Evolutionary conservation across 2,888 invertebrate genomes (phyloP).

Genomic region (Troilus luridus): DNA sequence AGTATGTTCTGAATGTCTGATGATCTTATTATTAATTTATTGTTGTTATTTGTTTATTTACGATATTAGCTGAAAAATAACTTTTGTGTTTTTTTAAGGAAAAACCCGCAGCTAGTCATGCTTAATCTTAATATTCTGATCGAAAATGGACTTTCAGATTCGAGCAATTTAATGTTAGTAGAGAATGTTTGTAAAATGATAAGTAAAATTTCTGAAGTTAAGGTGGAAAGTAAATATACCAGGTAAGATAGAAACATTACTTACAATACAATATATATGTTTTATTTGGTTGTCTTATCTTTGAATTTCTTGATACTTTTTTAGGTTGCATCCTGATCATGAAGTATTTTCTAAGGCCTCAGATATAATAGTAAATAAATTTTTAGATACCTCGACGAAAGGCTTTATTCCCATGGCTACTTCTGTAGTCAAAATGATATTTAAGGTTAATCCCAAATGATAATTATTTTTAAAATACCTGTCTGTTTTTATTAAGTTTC

Average conservation of each 20-base stretch:
- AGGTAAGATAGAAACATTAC: conserved; percentile 60
- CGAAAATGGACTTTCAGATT: conserved; percentile 76
- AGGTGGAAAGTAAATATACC: conserved; percentile 66
- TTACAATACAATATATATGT: neutral
- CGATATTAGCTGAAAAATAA: neutral
- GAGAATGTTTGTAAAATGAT: conserved; percentile 75
- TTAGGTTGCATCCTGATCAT: conserved; percentile 72
- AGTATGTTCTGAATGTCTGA: neutral
- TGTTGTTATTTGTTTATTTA: neutral
- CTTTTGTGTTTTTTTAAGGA: conserved; percentile 67
- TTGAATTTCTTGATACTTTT: neutral
- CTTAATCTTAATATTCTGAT: conserved; percentile 82
- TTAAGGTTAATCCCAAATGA: conserved; percentile 61
- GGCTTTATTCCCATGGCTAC: conserved; percentile 75
- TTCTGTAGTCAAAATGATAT: conserved; percentile 75
- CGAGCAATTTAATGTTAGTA: conserved; percentile 72
- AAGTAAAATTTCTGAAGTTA: conserved; percentile 70
- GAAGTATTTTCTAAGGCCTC: conserved; percentile 73
- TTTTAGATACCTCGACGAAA: conserved; percentile 69
- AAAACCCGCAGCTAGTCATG: conserved; percentile 69
- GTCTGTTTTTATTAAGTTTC: no score
- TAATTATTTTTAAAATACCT: no score
- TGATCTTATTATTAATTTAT: neutral
- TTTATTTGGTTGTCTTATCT: neutral
- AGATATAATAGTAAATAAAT: conserved; percentile 71